A percentile compares a stretch with the other conserved stretches of the same genome.
Conservation (phyloP, 2,888 invertebrate genomes). For the Drosophila macrospina region DNA sequence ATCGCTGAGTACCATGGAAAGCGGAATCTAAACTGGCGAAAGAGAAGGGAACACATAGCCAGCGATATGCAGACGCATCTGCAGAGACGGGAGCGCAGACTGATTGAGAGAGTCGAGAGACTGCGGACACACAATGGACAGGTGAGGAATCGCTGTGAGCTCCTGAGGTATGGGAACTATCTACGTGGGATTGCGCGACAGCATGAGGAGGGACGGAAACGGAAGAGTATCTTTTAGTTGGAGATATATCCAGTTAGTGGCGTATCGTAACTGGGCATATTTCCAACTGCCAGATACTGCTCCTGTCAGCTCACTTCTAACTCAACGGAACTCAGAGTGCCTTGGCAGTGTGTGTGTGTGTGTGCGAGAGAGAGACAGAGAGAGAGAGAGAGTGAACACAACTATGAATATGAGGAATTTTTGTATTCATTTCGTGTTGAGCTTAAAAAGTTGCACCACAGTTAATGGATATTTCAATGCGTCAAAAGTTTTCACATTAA, state of each 20-base stretch:
- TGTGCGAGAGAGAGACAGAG: too few relatives aligned
- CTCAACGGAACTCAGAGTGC: background rate
- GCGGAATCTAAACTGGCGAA: background rate
- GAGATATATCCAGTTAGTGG: background rate
- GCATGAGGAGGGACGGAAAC: conserved; percentile 32
- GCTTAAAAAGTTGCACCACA: conserved; percentile 28
- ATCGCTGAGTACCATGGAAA: background rate
- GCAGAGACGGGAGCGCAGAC: background rate
- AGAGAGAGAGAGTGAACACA: background rate
- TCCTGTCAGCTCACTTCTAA: conserved; percentile 14
- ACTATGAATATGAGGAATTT: conserved; percentile 6
- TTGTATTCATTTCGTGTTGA: conserved; percentile 41
- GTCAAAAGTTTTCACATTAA: conserved; percentile 53
- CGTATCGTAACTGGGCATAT: conserved; percentile 4
- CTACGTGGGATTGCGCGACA: conserved; percentile 22
- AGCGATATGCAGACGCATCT: conserved; percentile 39
- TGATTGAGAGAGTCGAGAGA: background rate
- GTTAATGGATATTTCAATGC: conserved; percentile 41
- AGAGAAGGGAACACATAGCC: background rate
- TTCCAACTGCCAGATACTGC: conserved; percentile 10
- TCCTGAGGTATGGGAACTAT: conserved; percentile 31
- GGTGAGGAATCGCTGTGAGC: conserved; percentile 13
- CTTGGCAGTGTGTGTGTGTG: too few relatives aligned
- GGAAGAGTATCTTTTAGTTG: conserved; percentile 41
- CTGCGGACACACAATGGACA: conserved; percentile 34